A percentile compares a stretch with the other conserved stretches of the same genome.
Evolutionary conservation across 1,140 invertebrate genomes (phyloP).

Genomic region (Triops longicaudatus): DNA sequence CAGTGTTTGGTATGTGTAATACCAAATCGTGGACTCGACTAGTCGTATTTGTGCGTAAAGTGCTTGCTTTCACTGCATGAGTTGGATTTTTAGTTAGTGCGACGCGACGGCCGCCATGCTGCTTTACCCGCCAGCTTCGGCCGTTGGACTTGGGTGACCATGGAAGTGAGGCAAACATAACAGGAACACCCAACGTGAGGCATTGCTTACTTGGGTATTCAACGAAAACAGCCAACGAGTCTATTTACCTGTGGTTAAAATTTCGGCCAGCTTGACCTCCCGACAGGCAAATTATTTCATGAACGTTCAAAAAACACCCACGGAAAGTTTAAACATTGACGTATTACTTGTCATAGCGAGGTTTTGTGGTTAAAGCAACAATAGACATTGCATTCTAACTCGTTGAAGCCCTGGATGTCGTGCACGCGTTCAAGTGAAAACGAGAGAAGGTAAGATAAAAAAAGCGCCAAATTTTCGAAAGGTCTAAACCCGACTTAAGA

Average conservation of each 20-base stretch:
- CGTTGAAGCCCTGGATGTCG: no score
- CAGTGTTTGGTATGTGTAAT: background rate
- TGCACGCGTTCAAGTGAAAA: no score
- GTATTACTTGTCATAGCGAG: no score
- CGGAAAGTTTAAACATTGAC: no score
- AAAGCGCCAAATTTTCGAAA: background rate
- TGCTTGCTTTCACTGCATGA: background rate
- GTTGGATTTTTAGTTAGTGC: constrained; percentile 3
- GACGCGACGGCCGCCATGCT: constrained; percentile 13
- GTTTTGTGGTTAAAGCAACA: no score
- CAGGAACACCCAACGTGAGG: constrained; percentile 6
- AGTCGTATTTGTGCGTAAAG: background rate
- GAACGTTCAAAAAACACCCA: no score
- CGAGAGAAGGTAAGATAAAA: background rate
- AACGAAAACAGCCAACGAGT: background rate
- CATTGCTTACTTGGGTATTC: constrained; percentile 4
- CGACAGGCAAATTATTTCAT: background rate
- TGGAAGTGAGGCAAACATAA: constrained; percentile 15
- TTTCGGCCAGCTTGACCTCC: background rate
- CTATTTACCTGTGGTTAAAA: background rate
- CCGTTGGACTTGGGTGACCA: constrained; percentile 13
- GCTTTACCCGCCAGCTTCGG: constrained; percentile 9
- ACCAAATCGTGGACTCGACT: background rate
- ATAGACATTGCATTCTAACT: no score
- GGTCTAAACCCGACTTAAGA: background rate